Conservation (phyloP, 2,888 invertebrate species). For the Anticlea derivata region DNA sequence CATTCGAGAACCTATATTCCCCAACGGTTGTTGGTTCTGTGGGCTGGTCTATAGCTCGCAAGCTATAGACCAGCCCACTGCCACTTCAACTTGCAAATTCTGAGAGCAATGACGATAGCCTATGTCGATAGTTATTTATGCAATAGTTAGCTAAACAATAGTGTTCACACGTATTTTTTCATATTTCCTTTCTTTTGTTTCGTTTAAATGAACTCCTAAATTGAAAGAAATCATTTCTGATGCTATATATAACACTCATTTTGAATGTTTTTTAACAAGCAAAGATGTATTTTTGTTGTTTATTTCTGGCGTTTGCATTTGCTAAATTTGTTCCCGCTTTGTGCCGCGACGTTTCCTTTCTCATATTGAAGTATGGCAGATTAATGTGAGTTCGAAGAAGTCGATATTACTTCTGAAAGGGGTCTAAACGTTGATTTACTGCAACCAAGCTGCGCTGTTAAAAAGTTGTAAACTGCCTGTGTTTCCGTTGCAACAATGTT, state of each 20-base stretch:
- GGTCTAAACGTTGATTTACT: constrained; percentile 79
- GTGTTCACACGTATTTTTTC: too few species aligned
- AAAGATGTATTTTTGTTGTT: constrained; percentile 29
- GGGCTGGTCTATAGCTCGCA: too few species aligned
- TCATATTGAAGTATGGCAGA: constrained; percentile 77
- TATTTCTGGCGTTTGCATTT: constrained; percentile 50
- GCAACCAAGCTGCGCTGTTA: constrained; percentile 72
- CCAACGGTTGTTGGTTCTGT: too few species aligned
- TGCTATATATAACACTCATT: neutral
- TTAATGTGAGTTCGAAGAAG: constrained; percentile 82
- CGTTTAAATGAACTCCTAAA: constrained; percentile 39
- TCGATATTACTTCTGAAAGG: constrained; percentile 80
- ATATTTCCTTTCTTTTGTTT: too few species aligned
- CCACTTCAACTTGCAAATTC: too few species aligned
- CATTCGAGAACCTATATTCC: too few species aligned
- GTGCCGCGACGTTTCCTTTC: constrained; percentile 71
- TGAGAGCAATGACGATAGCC: too few species aligned
- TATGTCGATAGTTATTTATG: too few species aligned
- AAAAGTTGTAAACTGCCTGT: constrained; percentile 82
- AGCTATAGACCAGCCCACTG: too few species aligned
- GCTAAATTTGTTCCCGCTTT: constrained; percentile 62
- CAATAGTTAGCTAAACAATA: too few species aligned
- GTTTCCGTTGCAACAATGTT: constrained; percentile 81
- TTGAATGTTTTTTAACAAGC: constrained; percentile 14
- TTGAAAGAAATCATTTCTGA: constrained; percentile 31